Conservation (phyloP, 2,888 invertebrate species). For the Polydrusus cervinus region DNA sequence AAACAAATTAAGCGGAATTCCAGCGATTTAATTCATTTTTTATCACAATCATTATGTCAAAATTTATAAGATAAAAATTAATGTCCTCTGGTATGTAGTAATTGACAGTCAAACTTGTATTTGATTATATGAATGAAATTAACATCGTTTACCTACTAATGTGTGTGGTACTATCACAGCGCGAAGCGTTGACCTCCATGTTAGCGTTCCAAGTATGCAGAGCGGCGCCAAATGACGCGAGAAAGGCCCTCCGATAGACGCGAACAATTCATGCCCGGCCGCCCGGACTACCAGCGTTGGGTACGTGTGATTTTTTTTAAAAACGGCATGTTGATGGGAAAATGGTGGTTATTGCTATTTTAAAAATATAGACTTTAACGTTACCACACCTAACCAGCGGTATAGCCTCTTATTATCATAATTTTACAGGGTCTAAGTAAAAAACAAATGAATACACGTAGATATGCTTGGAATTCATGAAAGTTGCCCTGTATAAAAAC, state of each 20-base stretch:
- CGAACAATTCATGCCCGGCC: slow-evolving; percentile 35
- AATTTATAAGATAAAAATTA: background rate
- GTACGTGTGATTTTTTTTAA: slow-evolving; percentile 24
- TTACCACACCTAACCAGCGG: no score
- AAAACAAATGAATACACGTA: no score
- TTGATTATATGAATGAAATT: slow-evolving; percentile 22
- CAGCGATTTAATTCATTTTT: background rate
- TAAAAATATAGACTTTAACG: no score
- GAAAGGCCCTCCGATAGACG: slow-evolving; percentile 15
- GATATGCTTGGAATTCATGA: no score
- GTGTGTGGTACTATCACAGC: slow-evolving; percentile 27
- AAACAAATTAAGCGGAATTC: no score
- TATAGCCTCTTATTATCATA: no score
- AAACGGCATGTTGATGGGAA: no score
- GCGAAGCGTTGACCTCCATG: slow-evolving; percentile 40
- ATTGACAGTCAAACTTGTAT: slow-evolving; percentile 14
- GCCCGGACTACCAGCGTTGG: slow-evolving; percentile 24
- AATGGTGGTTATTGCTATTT: no score
- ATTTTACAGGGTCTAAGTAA: no score
- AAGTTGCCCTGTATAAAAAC: background rate
- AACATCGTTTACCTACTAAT: slow-evolving; percentile 29
- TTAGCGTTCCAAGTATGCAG: slow-evolving; percentile 39
- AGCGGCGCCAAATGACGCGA: slow-evolving; percentile 44
- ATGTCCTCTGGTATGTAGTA: background rate
- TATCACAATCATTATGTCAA: no score